phyloP scores from a whole-genome alignment of 1,140 invertebrate species.

The Pseudomyrmex gracilis region DNA sequence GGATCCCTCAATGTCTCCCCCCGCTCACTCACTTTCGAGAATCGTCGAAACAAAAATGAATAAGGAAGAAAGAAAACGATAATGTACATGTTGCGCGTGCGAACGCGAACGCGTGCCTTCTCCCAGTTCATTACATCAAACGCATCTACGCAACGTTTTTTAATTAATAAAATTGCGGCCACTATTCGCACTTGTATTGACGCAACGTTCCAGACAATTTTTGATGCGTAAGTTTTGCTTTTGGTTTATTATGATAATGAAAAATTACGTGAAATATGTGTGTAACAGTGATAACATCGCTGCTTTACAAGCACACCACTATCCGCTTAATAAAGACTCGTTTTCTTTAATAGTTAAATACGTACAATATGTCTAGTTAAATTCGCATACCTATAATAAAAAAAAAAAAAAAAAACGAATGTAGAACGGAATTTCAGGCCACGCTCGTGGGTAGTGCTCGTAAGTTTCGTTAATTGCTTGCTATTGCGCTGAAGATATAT shows the following conservation, averaged over 20 bases:
- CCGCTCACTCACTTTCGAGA: slow-evolving; percentile 23
- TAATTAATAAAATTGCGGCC: slow-evolving; percentile 48
- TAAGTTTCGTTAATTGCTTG: neutral
- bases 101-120: slow-evolving; percentile 76
- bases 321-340: neutral
- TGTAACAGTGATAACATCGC: too few species aligned
- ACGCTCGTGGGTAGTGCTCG: neutral
- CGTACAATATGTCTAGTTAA: neutral
- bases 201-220: slow-evolving; percentile 21
- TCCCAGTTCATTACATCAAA: slow-evolving; percentile 76
- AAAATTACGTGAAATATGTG: neutral
- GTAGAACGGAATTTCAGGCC: neutral
- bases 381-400: neutral
- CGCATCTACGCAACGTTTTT: slow-evolving; percentile 35
- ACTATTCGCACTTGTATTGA: slow-evolving; percentile 6
- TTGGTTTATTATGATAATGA: neutral
- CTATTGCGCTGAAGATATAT: neutral
- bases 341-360: neutral
- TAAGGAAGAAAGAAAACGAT: slow-evolving; percentile 68
- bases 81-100: slow-evolving; percentile 77
- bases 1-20: neutral
- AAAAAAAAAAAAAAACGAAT: neutral
- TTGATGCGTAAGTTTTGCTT: neutral
- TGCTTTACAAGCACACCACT: neutral
- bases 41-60: slow-evolving; percentile 50